Conservation (phyloP, 2,888 invertebrate species). For the Archips crataeganus region DNA sequence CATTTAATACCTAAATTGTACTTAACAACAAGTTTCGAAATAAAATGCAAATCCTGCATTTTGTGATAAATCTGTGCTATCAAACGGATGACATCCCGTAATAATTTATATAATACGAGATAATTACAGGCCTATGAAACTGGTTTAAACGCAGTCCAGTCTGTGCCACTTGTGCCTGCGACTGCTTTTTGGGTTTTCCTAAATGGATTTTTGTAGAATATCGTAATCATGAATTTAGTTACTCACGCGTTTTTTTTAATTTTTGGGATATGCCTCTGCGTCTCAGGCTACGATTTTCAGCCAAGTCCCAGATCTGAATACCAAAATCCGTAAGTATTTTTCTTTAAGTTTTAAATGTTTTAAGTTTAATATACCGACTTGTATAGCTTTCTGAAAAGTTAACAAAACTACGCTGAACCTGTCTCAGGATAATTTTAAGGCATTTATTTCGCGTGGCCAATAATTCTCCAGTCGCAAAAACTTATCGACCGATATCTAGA, state of each 20-base stretch:
- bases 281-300: slow-evolving; percentile 64
- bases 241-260: slow-evolving; percentile 62
- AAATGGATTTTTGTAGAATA: slow-evolving; percentile 52
- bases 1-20: slow-evolving; percentile 6
- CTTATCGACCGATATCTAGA: too few relatives aligned
- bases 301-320: slow-evolving; percentile 48
- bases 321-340: slow-evolving; percentile 55
- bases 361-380: not conserved
- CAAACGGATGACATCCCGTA: slow-evolving; percentile 39
- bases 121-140: slow-evolving; percentile 55
- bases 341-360: slow-evolving; percentile 14
- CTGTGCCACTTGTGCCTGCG: slow-evolving; percentile 60
- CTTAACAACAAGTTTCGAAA: slow-evolving; percentile 13
- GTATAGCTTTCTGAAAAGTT: too few relatives aligned
- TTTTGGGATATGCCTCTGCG: slow-evolving; percentile 58
- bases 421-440: too few relatives aligned
- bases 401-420: too few relatives aligned
- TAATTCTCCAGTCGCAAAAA: too few relatives aligned
- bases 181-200: slow-evolving; percentile 49
- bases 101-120: slow-evolving; percentile 60
- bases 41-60: slow-evolving; percentile 52
- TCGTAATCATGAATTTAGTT: slow-evolving; percentile 60
- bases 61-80: slow-evolving; percentile 43
- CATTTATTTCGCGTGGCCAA: too few relatives aligned
- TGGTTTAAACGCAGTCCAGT: slow-evolving; percentile 64